Evolutionary conservation across 2,888 invertebrate genomes (phyloP).

Genomic region (Cosmia trapezina): DNA sequence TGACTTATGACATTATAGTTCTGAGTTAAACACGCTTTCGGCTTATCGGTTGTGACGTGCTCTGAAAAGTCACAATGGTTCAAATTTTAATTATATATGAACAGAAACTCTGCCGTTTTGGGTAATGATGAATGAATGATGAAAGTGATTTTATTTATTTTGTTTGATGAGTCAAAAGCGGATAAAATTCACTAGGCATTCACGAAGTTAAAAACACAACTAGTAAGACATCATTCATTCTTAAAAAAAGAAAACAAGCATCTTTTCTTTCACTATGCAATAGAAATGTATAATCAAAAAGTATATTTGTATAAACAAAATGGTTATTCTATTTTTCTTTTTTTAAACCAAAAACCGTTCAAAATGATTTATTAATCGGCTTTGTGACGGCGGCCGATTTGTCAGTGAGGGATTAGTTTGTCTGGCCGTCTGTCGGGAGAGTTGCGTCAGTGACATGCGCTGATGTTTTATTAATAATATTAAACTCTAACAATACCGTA

Average conservation of each 20-base stretch:
- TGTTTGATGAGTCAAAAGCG: not conserved
- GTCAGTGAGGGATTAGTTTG: slow-evolving; percentile 76
- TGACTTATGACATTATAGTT: slow-evolving; percentile 67
- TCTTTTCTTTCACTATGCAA: not conserved
- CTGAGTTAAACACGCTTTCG: slow-evolving; percentile 37
- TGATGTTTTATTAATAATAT: slow-evolving; percentile 66
- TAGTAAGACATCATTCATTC: not conserved
- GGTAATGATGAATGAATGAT: not conserved
- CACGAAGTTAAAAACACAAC: not conserved
- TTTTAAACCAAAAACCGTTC: slow-evolving; percentile 42
- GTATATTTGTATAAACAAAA: slow-evolving; percentile 42
- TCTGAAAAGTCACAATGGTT: slow-evolving; percentile 6
- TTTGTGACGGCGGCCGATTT: slow-evolving; percentile 69
- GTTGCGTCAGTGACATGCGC: slow-evolving; percentile 70
- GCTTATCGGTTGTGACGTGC: slow-evolving; percentile 28
- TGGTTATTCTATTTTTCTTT: slow-evolving; percentile 32
- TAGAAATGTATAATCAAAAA: slow-evolving; percentile 33
- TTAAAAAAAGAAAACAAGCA: not conserved
- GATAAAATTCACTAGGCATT: too few relatives aligned
- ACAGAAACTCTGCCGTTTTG: not conserved
- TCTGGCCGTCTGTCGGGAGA: slow-evolving; percentile 64
- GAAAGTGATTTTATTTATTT: not conserved
- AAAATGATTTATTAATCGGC: slow-evolving; percentile 78
- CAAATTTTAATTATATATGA: not conserved
- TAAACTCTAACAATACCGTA: slow-evolving; percentile 43